Conservation (phyloP, 1,140 invertebrate genomes). For the Paraescarpia echinospica region DNA sequence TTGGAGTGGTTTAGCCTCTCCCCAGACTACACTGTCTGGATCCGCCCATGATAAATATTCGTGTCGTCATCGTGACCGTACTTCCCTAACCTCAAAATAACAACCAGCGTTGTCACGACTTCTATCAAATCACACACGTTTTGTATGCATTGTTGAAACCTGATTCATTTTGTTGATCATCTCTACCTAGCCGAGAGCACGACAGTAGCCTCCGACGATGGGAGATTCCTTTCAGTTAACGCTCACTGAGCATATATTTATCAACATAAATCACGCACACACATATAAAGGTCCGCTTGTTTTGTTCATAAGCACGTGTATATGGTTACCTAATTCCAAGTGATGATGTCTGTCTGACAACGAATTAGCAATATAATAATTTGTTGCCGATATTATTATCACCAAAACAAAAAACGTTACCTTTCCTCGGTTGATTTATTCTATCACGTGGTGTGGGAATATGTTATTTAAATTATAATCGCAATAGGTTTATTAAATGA, state of each 20-base stretch:
- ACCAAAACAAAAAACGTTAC: too few species aligned
- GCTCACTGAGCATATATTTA: neutral
- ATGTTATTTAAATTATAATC: too few species aligned
- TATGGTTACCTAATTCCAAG: neutral
- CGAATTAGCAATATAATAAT: too few species aligned
- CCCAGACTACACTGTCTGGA: too few species aligned
- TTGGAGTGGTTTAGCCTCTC: too few species aligned
- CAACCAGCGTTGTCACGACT: neutral
- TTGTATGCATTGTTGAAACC: neutral
- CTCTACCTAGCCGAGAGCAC: neutral
- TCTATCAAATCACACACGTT: neutral
- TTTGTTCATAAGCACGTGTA: neutral
- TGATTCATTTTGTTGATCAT: neutral
- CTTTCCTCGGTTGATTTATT: too few species aligned
- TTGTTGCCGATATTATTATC: too few species aligned
- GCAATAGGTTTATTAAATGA: too few species aligned
- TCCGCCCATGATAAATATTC: too few species aligned
- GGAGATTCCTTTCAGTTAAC: neutral
- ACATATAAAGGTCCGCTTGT: neutral
- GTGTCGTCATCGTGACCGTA: neutral
- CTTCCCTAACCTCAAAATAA: neutral
- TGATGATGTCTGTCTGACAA: too few species aligned
- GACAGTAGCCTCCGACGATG: neutral
- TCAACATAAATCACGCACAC: neutral
- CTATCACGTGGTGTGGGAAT: too few species aligned